phyloP scores from a whole-genome alignment of 2,888 invertebrate species.

The Dicyrtoma fusca region DNA sequence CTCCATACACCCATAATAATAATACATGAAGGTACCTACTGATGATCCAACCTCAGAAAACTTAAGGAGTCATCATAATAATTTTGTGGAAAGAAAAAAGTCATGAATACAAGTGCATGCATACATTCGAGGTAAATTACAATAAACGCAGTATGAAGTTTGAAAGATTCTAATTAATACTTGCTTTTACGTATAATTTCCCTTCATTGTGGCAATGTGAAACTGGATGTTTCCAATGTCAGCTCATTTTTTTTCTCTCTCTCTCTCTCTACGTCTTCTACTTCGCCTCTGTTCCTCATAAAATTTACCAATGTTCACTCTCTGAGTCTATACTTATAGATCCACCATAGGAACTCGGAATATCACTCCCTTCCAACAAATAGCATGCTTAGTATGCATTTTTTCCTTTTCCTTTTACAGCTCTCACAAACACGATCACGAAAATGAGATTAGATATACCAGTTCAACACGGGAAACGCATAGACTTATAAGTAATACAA shows the following conservation, averaged over 20 bases:
- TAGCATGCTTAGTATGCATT: slow-evolving; percentile 44
- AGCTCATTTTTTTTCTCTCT: slow-evolving; percentile 28
- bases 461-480: slow-evolving; percentile 17
- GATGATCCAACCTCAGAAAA: slow-evolving; percentile 1
- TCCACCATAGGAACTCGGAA: slow-evolving; percentile 15
- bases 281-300: slow-evolving; percentile 2
- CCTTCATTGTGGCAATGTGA: slow-evolving; percentile 33
- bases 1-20: too few species aligned
- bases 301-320: too few species aligned
- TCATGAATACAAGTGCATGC: too few species aligned
- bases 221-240: slow-evolving; percentile 39
- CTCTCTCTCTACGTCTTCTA: slow-evolving; percentile 14
- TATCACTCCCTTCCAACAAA: slow-evolving; percentile 35
- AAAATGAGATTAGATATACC: slow-evolving; percentile 49
- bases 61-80: neutral
- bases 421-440: slow-evolving; percentile 50
- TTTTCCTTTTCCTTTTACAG: slow-evolving; percentile 42
- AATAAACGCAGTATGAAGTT: slow-evolving; percentile 33
- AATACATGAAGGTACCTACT: neutral
- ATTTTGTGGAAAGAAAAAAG: slow-evolving; percentile 2
- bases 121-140: slow-evolving; percentile 24
- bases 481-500: slow-evolving; percentile 25
- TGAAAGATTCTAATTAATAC: slow-evolving; percentile 41
- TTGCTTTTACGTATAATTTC: slow-evolving; percentile 39
- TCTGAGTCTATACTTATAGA: neutral